Base-by-base conservation (phyloP, 2,113 vertebrate genomes). In the Hippoglossus stenolepis region DNA sequence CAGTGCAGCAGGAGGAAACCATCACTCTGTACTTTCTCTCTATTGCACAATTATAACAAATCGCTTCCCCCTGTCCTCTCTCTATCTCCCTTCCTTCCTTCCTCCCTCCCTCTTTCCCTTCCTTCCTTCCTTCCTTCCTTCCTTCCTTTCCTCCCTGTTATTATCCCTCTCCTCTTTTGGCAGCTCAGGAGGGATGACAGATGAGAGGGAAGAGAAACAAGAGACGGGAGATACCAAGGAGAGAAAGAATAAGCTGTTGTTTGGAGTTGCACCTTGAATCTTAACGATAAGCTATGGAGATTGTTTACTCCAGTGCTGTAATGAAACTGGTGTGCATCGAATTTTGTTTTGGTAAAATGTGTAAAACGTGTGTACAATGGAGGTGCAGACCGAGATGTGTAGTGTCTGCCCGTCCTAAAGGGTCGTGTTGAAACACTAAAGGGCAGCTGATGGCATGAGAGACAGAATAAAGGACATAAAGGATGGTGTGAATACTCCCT, bases 111-210 rank as follows among this genome's bases (percentile, higher is more conserved):
- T n/a, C 66, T 74, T 71, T 75, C 82, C 60, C 49, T n/a, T 66
- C 35, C 66, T 71, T 70, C 31, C 2, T 20, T 38, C 62, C 61
- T 61, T 0, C 49, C 49, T 20, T 66, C 74, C 73, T 75, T 83
- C 60, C 49, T 31, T 66, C 20, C 66, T 71, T 73, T n/a, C 68
- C 67, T 78, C 80, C 65, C 76, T 84, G 78, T 89, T 90, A 90
- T 91, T 87, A 89, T 51, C 49, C 63, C 5, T 2, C 75, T 72
- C 67, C 84, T 64, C 43, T 84, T 79, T 79, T 86, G 85, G 81
- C 84, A 83, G 81, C 60, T 47, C 6, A 62, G 71, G 59, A 82
- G 70, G 67, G 71, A 81, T 85, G 83, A 87, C 87, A 88, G 84
- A 89, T 87, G 79, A 88, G 83, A 23, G 59, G 59, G 70, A 85